Evolutionary conservation across 2,113 vertebrate species (phyloP).

Genomic region (Cynopterus brachyotis): DNA sequence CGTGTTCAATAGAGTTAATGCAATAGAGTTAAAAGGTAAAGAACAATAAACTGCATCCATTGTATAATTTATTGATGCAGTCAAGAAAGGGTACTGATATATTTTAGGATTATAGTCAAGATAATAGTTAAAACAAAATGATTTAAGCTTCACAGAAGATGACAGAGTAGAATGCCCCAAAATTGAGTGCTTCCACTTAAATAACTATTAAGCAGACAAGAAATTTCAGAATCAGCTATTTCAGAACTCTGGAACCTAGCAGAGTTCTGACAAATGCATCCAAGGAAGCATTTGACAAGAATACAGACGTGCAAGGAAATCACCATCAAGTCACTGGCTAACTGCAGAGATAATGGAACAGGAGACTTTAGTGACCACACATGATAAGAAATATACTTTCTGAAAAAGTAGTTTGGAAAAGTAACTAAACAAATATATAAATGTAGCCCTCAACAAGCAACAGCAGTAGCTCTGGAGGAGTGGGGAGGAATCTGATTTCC

Average conservation of each 20-base stretch:
- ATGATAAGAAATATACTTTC: not conserved
- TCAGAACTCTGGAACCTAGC: not conserved
- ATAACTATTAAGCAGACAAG: not conserved
- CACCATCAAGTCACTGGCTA: not conserved
- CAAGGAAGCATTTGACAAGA: not conserved
- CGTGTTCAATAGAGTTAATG: not conserved
- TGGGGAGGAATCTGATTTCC: not conserved
- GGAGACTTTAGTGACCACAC: not conserved
- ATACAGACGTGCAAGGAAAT: not conserved
- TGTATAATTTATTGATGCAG: not conserved
- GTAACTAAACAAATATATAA: not conserved
- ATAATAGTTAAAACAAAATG: not conserved
- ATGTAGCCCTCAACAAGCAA: not conserved
- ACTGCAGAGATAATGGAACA: not conserved
- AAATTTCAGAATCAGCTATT: not conserved
- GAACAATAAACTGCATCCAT: not conserved
- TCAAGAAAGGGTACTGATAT: not conserved
- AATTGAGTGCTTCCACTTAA: not conserved
- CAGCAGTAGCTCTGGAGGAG: not conserved
- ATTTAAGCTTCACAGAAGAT: not conserved
- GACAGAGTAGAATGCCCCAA: not conserved
- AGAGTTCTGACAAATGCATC: too few species aligned
- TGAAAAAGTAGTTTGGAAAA: not conserved
- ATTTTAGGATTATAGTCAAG: conserved; percentile 10
- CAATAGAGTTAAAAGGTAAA: not conserved